These are phyloP conservation scores for Ia io DNA, from an alignment of 2,113 vertebrate species.

Conservation along the genomic window DNA sequence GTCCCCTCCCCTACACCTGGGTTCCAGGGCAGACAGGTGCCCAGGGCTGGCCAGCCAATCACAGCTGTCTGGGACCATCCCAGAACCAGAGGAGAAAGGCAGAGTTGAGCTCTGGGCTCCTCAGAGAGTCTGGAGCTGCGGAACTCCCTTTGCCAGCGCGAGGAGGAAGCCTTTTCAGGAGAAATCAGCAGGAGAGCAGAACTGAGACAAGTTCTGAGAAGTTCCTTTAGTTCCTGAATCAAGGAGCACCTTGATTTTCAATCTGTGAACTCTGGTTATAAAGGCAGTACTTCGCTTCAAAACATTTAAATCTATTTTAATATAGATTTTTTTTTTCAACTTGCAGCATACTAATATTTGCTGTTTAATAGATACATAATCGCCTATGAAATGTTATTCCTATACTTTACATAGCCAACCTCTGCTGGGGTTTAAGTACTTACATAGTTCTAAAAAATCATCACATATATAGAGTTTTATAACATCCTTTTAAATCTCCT, in stretches of 20 bases:
- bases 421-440: background rate
- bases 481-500: background rate
- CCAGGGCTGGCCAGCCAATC: background rate
- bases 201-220: background rate
- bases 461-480: background rate
- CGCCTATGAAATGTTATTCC: background rate
- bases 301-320: background rate
- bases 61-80: background rate
- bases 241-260: background rate
- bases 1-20: no score
- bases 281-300: background rate
- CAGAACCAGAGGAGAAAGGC: background rate
- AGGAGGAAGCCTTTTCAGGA: background rate
- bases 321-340: background rate
- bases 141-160: background rate
- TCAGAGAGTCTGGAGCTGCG: background rate
- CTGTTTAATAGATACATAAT: background rate
- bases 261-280: background rate
- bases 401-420: background rate
- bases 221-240: background rate
- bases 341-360: background rate
- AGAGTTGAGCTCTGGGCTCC: background rate
- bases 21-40: background rate
- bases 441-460: background rate
- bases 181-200: background rate